These are phyloP conservation scores for Drosophila pallidifrons DNA, from an alignment of 1,140 invertebrate species.

Conservation along the genomic window DNA sequence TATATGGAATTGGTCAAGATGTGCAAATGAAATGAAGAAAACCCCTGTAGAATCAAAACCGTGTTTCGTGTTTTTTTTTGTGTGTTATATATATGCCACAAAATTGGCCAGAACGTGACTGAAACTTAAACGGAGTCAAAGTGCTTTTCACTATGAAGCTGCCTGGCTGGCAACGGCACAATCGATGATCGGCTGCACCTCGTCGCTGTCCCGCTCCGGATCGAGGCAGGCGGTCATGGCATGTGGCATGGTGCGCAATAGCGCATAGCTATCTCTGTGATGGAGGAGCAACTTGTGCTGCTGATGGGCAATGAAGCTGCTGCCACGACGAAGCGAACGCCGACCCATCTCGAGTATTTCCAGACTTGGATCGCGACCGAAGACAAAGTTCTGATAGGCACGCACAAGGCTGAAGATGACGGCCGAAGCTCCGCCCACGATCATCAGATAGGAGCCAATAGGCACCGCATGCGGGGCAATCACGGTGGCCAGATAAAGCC, in stretches of 20 bases:
- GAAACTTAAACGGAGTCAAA: constrained; percentile 33
- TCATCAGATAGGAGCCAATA: constrained; percentile 89
- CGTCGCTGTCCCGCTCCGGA: constrained; percentile 59
- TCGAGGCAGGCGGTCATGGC: constrained; percentile 64
- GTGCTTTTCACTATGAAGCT: constrained; percentile 44
- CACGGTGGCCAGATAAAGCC: constrained; percentile 91
- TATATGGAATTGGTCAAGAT: constrained; percentile 37
- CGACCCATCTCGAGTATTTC: constrained; percentile 92
- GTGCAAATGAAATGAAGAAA: constrained; percentile 49
- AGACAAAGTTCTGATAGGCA: constrained; percentile 90
- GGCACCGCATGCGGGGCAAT: constrained; percentile 90
- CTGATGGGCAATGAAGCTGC: constrained; percentile 89
- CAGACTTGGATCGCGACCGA: constrained; percentile 88
- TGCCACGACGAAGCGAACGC: constrained; percentile 89
- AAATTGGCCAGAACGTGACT: constrained; percentile 70
- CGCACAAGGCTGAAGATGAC: constrained; percentile 89
- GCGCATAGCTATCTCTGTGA: constrained; percentile 87
- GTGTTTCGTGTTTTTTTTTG: constrained; percentile 23
- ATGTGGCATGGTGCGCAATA: constrained; percentile 85
- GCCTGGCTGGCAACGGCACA: constrained; percentile 37
- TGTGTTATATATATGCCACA: constrained; percentile 67
- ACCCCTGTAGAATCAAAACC: constrained; percentile 44
- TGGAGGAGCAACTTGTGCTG: constrained; percentile 87
- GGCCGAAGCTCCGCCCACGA: constrained; percentile 88
- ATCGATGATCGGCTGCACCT: constrained; percentile 73